Percentiles rank a stretch among this genome's conserved stretches.
Conservation (phyloP, 92 coral and sea anemone species). For the Porites cylindrica region DNA sequence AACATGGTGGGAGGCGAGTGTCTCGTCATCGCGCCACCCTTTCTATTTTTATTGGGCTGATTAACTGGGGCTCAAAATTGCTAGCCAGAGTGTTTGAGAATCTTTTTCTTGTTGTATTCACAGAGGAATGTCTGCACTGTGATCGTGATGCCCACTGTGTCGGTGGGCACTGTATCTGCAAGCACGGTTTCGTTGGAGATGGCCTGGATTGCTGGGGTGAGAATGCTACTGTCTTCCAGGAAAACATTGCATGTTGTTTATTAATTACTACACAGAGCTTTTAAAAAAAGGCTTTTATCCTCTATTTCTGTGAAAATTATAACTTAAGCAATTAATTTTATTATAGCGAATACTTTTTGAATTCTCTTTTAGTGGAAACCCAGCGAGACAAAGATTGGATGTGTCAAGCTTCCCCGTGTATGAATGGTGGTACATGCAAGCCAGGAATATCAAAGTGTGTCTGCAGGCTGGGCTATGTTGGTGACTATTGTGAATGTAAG, state of each 20-base stretch:
- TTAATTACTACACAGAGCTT: too few species aligned
- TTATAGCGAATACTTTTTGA: neutral
- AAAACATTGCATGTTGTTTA: too few species aligned
- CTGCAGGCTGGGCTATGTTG: constrained; percentile 96
- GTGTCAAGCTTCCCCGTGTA: constrained; percentile 83
- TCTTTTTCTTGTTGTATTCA: neutral
- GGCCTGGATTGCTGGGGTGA: constrained; percentile 96
- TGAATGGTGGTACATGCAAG: constrained; percentile 99
- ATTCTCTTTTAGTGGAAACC: constrained; percentile 68
- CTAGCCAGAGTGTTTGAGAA: neutral
- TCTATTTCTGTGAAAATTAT: neutral
- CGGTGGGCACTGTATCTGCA: constrained; percentile 97
- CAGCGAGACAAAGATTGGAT: constrained; percentile 80
- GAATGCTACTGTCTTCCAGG: neutral
- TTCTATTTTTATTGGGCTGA: too few species aligned
- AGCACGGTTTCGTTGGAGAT: constrained; percentile 91
- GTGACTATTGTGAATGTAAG: constrained; percentile 97
- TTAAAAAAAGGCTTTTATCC: too few species aligned
- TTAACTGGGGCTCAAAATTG: too few species aligned
- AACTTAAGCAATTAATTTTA: too few species aligned
- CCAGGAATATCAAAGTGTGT: constrained; percentile 92
- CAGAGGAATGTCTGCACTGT: constrained; percentile 91
- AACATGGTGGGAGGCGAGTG: too few species aligned
- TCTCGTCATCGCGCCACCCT: too few species aligned
- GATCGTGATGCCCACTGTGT: constrained; percentile 92